Conservation (phyloP, 2,113 vertebrate genomes). For the Trematomus loennbergii region DNA sequence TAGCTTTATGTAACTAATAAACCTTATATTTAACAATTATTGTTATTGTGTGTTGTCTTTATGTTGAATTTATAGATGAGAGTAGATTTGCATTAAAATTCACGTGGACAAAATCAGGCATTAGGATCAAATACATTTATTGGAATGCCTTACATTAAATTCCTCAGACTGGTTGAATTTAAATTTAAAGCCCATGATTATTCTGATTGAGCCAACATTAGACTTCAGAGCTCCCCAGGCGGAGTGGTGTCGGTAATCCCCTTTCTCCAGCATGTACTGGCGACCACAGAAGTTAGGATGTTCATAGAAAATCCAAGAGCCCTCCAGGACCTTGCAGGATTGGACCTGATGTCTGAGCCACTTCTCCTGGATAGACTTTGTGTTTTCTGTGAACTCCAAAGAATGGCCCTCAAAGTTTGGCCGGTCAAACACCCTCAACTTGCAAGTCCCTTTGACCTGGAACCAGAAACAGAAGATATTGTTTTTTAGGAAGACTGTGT, state of each 20-base stretch:
- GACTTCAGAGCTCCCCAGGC: conserved; percentile 66
- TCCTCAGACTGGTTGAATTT: not conserved
- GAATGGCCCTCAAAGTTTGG: conserved; percentile 49
- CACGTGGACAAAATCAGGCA: not conserved
- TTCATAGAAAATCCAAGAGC: conserved; percentile 73
- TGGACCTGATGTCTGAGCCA: conserved; percentile 56
- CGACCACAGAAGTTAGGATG: conserved; percentile 74
- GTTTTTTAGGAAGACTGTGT: not conserved
- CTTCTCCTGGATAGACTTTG: conserved; percentile 59
- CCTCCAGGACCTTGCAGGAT: conserved; percentile 70
- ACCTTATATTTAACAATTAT: too few species aligned
- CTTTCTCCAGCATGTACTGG: conserved; percentile 76
- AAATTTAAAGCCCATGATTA: conserved; percentile 40
- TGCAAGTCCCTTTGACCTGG: conserved; percentile 50
- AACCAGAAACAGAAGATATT: not conserved
- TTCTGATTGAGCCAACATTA: conserved; percentile 56
- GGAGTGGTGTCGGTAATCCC: conserved; percentile 59
- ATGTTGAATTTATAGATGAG: too few species aligned
- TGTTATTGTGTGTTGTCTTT: too few species aligned
- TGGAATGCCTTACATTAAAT: not conserved
- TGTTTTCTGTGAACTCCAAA: conserved; percentile 57
- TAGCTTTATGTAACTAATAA: too few species aligned
- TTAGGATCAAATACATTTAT: conserved; percentile 37
- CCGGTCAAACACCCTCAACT: conserved; percentile 51
- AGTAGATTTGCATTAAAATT: not conserved